Percentiles rank a stretch among this genome's conserved stretches.
Evolutionary conservation across 2,113 vertebrate species (phyloP).

Genomic region (Vulpes vulpes): DNA sequence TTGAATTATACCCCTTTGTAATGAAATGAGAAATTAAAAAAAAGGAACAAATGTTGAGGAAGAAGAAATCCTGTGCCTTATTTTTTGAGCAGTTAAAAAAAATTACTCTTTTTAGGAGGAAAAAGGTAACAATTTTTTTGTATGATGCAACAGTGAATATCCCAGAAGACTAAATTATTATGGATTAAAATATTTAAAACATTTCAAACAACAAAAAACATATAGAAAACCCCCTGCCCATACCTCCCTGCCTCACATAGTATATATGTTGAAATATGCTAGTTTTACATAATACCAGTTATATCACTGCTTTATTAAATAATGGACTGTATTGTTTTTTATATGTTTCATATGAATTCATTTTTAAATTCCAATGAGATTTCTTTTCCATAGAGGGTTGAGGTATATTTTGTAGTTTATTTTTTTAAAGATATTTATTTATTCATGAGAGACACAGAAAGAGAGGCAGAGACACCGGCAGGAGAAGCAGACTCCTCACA

Average conservation of each 20-base stretch:
- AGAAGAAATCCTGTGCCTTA: neutral
- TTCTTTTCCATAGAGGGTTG: neutral
- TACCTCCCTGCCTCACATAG: neutral
- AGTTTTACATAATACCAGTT: neutral
- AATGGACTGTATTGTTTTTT: neutral
- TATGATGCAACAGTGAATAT: neutral
- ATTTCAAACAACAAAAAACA: neutral
- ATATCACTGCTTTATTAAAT: neutral
- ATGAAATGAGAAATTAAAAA: neutral
- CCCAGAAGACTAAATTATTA: neutral
- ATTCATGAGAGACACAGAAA: too few species aligned
- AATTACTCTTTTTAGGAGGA: neutral
- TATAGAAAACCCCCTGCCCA: neutral
- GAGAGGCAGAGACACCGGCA: too few species aligned
- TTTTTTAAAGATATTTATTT: too few species aligned
- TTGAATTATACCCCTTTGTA: neutral
- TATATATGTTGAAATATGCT: neutral
- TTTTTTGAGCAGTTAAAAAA: slow-evolving; percentile 1
- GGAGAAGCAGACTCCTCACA: too few species aligned
- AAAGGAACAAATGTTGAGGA: neutral
- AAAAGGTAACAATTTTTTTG: neutral
- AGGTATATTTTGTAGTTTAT: neutral
- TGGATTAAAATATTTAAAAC: neutral
- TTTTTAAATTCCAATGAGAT: neutral
- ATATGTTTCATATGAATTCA: neutral